These are phyloP conservation scores for Podarcis raffonei DNA, from an alignment of 2,113 vertebrate species.

Conservation along the genomic window DNA sequence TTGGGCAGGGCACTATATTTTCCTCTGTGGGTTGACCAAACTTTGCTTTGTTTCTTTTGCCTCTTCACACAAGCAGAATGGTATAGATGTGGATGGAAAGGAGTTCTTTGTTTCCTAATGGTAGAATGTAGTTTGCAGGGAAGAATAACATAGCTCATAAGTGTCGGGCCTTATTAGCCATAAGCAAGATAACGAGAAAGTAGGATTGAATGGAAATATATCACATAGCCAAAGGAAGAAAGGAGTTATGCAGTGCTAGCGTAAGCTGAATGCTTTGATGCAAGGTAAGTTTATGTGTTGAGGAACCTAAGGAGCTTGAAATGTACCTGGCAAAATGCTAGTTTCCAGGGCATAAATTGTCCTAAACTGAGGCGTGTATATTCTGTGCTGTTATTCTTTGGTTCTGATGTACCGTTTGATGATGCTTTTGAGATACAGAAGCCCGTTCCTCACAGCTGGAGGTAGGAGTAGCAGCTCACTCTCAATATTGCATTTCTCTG, in stretches of 20 bases:
- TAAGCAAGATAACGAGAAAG: background rate
- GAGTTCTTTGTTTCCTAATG: background rate
- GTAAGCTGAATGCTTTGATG: background rate
- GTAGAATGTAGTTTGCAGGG: background rate
- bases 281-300: background rate
- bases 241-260: background rate
- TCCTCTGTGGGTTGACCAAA: background rate
- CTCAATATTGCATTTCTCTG: background rate
- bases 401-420: background rate
- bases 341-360: too few species aligned
- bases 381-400: too few species aligned
- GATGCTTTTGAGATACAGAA: background rate
- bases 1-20: background rate
- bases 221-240: background rate
- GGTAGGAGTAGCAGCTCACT: background rate
- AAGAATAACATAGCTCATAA: background rate
- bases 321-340: too few species aligned
- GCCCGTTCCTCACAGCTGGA: background rate
- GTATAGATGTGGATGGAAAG: too few species aligned
- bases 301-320: too few species aligned
- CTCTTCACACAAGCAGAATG: background rate
- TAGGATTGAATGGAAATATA: background rate
- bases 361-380: too few species aligned
- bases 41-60: background rate
- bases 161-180: background rate